Base-by-base conservation (phyloP, 2,113 vertebrate genomes). In the Chionodraco myersi region DNA sequence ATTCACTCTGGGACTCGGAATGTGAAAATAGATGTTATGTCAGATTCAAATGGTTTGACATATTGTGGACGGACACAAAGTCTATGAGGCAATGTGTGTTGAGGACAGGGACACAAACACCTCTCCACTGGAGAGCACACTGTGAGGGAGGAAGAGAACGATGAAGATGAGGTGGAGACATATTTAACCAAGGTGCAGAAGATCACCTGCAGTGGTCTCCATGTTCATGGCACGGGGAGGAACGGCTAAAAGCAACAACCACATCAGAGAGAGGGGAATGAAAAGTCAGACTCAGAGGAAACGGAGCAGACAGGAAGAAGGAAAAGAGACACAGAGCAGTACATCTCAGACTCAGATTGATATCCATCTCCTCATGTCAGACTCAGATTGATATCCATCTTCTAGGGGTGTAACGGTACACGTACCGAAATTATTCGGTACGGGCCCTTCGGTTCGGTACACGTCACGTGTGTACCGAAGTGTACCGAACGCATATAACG, bases 171-270 rank as follows among this genome's bases (percentile, higher is more conserved):
- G 58, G 66, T 49, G 41, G 72, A 75, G 5, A 16, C 45, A 72
- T 63, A 77, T 44, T 77, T 12, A 95, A 91, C 94, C 95, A 95
- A 93, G 87, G 95, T 92, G 93, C 94, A 95, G 91, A 94, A 82
- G 90, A 96, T 99, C 97, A 99, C 98, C 98, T 99, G 98, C 97
- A 97, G 96, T 96, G 96, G 96, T 99, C 92, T 88, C 91, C 97
- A 96, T 97, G 96, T 91, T 98, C 96, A 94, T 93, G 96, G 96
- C 96, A 99, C 92, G 97, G 98, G 97, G 98, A 98, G 91, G 96
- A 92, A 84, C 78, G 96, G 96, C 98, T 99, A 96, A 89, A 97
- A 90, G 96, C 77, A 96, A 94, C 36, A 96, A 96, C 92, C 94
- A 95, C 93, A 95, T 94, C 91, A 95, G 92, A 89, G 58, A 71